Conservation (phyloP, 53 echinoderm and acorn worm genomes). For the Hippasteria phrygiana region DNA sequence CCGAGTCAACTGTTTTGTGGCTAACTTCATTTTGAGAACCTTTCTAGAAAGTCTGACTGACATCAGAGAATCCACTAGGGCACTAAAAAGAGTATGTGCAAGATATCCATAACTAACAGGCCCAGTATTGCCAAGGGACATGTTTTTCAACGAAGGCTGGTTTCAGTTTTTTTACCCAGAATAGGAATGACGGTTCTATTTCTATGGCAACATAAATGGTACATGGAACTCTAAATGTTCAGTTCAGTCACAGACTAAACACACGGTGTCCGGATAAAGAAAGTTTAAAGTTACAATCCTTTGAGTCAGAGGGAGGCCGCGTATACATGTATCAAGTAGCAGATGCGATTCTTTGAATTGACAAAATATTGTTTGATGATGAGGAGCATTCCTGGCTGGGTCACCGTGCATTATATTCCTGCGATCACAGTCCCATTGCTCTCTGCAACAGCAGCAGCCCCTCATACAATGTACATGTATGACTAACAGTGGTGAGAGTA, state of each 20-base stretch:
- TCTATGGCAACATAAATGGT: too few relatives aligned
- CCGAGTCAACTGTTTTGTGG: too few relatives aligned
- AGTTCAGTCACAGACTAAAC: not conserved
- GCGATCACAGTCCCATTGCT: not conserved
- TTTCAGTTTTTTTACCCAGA: too few relatives aligned
- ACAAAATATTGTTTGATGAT: not conserved
- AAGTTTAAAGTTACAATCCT: slow-evolving; percentile 4
- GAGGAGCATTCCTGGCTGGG: not conserved
- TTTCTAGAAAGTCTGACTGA: too few relatives aligned
- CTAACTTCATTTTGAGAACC: too few relatives aligned
- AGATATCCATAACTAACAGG: too few relatives aligned
- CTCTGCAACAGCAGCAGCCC: not conserved
- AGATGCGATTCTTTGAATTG: slow-evolving; percentile 19
- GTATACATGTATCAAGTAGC: not conserved
- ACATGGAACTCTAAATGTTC: not conserved
- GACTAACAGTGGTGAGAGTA: not conserved
- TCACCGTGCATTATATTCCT: slow-evolving; percentile 7
- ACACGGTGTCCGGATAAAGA: not conserved
- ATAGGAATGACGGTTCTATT: too few relatives aligned
- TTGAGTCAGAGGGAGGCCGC: slow-evolving; percentile 20
- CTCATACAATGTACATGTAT: not conserved
- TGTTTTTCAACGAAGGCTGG: too few relatives aligned
- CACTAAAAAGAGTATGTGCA: too few relatives aligned
- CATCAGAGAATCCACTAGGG: too few relatives aligned
- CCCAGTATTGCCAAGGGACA: too few relatives aligned